Conservation (phyloP, 2,113 vertebrate species). For the Stercorarius parasiticus region DNA sequence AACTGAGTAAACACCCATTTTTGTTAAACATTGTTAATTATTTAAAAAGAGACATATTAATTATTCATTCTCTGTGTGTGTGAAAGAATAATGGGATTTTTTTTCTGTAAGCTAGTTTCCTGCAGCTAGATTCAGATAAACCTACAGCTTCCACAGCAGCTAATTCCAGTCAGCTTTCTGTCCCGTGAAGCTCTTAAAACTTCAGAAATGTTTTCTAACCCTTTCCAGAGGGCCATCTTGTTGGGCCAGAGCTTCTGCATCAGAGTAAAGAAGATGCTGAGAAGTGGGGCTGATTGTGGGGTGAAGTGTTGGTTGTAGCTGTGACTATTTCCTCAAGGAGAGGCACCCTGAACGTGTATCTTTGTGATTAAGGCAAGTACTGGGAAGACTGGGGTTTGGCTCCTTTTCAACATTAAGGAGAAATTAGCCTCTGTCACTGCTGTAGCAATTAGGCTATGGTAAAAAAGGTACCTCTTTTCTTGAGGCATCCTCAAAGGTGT, state of each 20-base stretch:
- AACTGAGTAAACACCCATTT: not conserved
- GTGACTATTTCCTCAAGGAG: not conserved
- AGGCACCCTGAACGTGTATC: fast-evolving
- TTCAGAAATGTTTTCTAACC: not conserved
- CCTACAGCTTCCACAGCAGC: not conserved
- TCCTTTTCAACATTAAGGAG: not conserved
- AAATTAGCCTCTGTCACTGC: not conserved
- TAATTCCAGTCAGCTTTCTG: not conserved
- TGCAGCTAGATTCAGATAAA: not conserved
- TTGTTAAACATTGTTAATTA: not conserved
- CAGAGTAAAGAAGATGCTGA: not conserved
- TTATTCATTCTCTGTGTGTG: not conserved
- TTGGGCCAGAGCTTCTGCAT: not conserved
- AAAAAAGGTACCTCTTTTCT: not conserved
- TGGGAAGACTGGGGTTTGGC: not conserved
- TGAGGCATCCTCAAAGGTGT: not conserved
- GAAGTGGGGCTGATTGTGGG: not conserved
- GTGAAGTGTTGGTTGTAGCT: not conserved
- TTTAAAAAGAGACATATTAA: not conserved
- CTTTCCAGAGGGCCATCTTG: not conserved
- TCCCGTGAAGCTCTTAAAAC: not conserved
- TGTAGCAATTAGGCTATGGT: not conserved
- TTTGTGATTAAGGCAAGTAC: not conserved
- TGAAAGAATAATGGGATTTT: not conserved
- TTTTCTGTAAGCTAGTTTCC: not conserved